phyloP scores from a whole-genome alignment of 1,140 invertebrate species.

The Brachionus koreanus region DNA sequence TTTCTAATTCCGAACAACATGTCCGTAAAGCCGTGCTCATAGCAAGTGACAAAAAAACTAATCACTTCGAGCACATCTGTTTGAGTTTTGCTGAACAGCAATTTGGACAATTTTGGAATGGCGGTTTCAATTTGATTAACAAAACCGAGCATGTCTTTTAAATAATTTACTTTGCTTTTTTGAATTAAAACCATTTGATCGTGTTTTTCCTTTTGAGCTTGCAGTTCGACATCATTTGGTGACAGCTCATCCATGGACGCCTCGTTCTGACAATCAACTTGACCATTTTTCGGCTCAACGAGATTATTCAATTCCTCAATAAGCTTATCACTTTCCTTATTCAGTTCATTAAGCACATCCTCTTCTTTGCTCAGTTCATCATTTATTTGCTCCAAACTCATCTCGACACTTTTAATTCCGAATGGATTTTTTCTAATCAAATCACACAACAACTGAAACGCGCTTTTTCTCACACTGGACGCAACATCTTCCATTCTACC shows the following conservation, averaged over 20 bases:
- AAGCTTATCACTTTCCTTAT: slow-evolving; percentile 63
- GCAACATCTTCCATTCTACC: slow-evolving; percentile 32
- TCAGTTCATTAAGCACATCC: slow-evolving; percentile 56
- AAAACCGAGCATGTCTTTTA: slow-evolving; percentile 67
- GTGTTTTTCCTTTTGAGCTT: slow-evolving; percentile 43
- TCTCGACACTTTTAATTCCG: slow-evolving; percentile 47
- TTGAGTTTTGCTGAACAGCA: slow-evolving; percentile 70
- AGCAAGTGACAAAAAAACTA: slow-evolving; percentile 72
- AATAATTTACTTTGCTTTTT: slow-evolving; percentile 46
- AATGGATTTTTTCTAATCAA: slow-evolving; percentile 30
- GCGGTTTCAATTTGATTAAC: slow-evolving; percentile 66
- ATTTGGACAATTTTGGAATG: slow-evolving; percentile 67
- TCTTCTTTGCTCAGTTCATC: slow-evolving; percentile 54
- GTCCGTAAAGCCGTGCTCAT: slow-evolving; percentile 71
- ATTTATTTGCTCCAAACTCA: slow-evolving; percentile 54
- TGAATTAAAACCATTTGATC: slow-evolving; percentile 26
- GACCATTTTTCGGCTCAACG: slow-evolving; percentile 51
- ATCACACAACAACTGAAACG: slow-evolving; percentile 37
- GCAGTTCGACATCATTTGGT: slow-evolving; percentile 46
- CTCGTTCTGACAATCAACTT: slow-evolving; percentile 50
- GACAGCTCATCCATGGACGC: slow-evolving; percentile 43
- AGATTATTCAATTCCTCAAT: slow-evolving; percentile 50
- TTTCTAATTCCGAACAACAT: slow-evolving; percentile 65
- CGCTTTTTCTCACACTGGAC: slow-evolving; percentile 44
- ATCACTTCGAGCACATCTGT: slow-evolving; percentile 78